Base-by-base conservation (phyloP, 2,113 vertebrate species). In the Dicaeum eximium region DNA sequence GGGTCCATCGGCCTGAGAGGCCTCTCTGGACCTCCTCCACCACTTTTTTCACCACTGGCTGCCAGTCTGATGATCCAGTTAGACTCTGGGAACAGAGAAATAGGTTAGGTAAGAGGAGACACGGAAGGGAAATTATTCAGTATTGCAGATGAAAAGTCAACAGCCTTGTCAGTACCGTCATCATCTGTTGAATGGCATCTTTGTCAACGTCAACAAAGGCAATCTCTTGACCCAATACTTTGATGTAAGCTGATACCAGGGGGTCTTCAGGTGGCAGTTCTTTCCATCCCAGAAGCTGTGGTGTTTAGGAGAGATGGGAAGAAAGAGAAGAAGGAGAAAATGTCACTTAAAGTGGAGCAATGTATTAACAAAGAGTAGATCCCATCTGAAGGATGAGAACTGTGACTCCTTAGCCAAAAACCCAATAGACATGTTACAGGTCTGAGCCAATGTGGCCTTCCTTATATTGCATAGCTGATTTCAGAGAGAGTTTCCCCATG, bases 161-260 rank as follows among this genome's bases (percentile, higher is more conserved):
- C n/a, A 86, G 62, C 18, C 18, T 45, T 75, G 21, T 56, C 70
- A 61, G 69, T 98, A 99, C 99, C 97, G 14, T 92, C 79, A 97
- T 72, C 80, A 73, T 93, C 78, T 97, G 83, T 16, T 98, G 96
- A 86, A 99, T 94, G 75, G 92, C 38, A 10, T 96, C 93, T 96
- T 98, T 98, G 95, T 98, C 97, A 66, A 98, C 35, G 66, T 97
- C 97, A 64, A 19, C 80, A 71, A 98, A 99, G 51, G 93, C 80
- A 1, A 99, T 84, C 96, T 99, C 98, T 92, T 99, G 98, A 84
- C 98, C 98, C 31, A 98, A 80, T 23, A 98, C 3, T 97, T 98
- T 99, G 82, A 98, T 1, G 28, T 98, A 98, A 57, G 95, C 10
- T 2, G 98, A 98, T 37, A 96, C 61, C 81, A 98, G 37, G 22